A percentile compares a stretch with the other conserved stretches of the same genome.
Evolutionary conservation across 2,113 vertebrate species (phyloP).

Genomic region (Syrmaticus mikado): DNA sequence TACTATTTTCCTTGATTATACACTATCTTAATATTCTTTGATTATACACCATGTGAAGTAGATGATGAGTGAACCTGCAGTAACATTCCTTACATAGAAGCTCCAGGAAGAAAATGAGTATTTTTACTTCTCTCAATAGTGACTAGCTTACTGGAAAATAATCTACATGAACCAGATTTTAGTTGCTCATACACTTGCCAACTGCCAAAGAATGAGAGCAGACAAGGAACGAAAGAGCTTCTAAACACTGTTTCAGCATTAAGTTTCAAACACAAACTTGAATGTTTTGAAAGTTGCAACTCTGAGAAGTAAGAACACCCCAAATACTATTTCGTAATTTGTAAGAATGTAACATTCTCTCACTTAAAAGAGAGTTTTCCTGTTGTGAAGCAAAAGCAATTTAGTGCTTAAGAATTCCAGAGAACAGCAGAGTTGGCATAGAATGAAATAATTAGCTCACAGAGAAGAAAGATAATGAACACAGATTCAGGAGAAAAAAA

Average conservation of each 20-base stretch:
- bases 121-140: not conserved
- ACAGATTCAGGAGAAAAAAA: not conserved
- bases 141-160: not conserved
- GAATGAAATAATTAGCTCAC: not conserved
- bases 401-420: not conserved
- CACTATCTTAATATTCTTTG: too few species aligned
- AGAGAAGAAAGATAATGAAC: not conserved
- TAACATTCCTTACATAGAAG: not conserved
- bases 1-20: too few species aligned
- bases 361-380: accelerated
- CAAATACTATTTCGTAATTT: not conserved
- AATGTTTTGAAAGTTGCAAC: not conserved
- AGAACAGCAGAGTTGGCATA: not conserved
- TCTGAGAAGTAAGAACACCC: not conserved
- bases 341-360: not conserved
- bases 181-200: not conserved
- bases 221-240: not conserved
- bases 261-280: not conserved
- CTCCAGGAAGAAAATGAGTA: not conserved
- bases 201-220: not conserved
- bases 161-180: not conserved
- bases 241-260: not conserved
- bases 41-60: not conserved
- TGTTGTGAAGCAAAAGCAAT: not conserved
- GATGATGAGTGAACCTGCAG: not conserved